Conservation (phyloP, 1,140 invertebrate genomes). For the Limonius californicus region DNA sequence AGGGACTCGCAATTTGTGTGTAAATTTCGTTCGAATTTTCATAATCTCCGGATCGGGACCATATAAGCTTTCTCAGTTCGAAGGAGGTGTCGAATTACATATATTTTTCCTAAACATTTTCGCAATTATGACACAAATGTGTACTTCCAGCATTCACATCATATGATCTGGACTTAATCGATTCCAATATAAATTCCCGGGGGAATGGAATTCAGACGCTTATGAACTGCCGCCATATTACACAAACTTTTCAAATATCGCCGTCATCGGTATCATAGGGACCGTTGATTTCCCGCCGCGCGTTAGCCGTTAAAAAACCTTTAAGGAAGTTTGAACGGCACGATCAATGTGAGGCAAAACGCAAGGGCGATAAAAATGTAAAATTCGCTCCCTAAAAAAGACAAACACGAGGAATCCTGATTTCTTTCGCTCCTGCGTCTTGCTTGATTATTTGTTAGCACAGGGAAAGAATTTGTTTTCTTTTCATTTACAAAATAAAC, state of each 20-base stretch:
- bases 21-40: background rate
- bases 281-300: background rate
- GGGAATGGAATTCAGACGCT: background rate
- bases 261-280: background rate
- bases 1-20: conserved; percentile 1
- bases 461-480: background rate
- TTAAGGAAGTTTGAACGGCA: background rate
- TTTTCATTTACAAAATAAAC: too few species aligned
- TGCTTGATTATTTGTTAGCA: background rate
- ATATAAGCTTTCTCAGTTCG: background rate
- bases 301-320: background rate
- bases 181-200: conserved; percentile 5
- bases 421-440: background rate
- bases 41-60: background rate
- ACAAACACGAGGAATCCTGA: background rate
- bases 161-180: background rate
- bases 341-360: background rate
- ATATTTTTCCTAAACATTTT: background rate
- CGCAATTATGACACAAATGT: background rate
- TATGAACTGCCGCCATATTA: conserved; percentile 6
- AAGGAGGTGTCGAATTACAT: background rate
- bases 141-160: background rate
- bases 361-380: background rate
- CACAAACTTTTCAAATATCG: conserved; percentile 13
- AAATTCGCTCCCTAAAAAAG: background rate